Conservation (phyloP, 2,797 vertebrate species). For the Hypotaenidia philippensis region DNA sequence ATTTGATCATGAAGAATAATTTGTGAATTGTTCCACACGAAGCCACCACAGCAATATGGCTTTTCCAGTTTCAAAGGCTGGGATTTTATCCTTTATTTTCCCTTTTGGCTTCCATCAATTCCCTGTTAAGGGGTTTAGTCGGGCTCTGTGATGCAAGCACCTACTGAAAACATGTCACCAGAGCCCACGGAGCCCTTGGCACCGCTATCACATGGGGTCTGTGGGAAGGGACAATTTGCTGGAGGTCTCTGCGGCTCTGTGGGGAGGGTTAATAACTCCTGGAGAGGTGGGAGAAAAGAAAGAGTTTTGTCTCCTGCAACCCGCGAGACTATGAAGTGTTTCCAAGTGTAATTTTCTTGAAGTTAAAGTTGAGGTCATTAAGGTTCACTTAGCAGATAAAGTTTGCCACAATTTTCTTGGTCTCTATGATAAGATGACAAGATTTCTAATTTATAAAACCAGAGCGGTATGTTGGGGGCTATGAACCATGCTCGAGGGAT, state of each 20-base stretch:
- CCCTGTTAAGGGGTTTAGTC: background rate
- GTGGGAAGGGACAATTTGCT: slow-evolving; percentile 48
- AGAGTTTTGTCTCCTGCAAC: slow-evolving; percentile 68
- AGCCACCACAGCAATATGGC: background rate
- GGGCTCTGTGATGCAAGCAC: background rate
- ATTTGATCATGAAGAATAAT: background rate
- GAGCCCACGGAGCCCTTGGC: slow-evolving; percentile 5
- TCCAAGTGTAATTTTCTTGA: slow-evolving; percentile 82
- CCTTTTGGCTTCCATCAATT: background rate
- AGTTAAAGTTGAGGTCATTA: slow-evolving; percentile 83
- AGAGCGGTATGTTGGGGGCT: slow-evolving; percentile 67
- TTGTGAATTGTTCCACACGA: background rate
- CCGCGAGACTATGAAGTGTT: slow-evolving; percentile 75
- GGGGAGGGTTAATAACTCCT: slow-evolving; percentile 77
- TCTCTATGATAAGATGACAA: slow-evolving; percentile 79
- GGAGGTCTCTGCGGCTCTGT: slow-evolving; percentile 64
- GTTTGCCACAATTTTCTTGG: slow-evolving; percentile 79
- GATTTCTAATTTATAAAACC: slow-evolving; percentile 81
- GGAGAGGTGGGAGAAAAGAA: slow-evolving; percentile 65
- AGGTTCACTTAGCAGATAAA: slow-evolving; percentile 81
- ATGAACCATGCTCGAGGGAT: slow-evolving; percentile 73
- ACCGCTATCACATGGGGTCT: background rate
- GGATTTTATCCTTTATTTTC: no score
- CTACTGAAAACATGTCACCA: background rate
- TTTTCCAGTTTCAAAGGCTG: background rate